Conservation (phyloP, 2,888 invertebrate species). For the Dolichomitus sp. region DNA sequence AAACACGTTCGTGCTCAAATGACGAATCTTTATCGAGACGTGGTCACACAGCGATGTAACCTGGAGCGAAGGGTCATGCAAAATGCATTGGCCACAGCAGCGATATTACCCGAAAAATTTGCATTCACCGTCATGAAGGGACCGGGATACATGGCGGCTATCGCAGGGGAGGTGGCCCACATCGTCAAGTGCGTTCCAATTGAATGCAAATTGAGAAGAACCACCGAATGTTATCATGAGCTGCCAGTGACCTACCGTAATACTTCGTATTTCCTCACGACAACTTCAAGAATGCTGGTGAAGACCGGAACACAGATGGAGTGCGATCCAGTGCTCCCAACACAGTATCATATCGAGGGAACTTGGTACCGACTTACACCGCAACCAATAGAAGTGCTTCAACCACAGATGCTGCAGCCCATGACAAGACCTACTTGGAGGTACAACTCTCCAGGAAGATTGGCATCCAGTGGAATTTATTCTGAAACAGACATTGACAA, state of each 20-base stretch:
- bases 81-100: too few relatives aligned
- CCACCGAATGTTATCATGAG: too few relatives aligned
- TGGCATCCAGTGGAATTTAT: too few relatives aligned
- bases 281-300: constrained; percentile 70
- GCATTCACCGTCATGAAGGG: constrained; percentile 34
- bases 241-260: constrained; percentile 52
- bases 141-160: constrained; percentile 70
- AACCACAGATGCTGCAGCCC: constrained; percentile 42
- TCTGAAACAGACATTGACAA: too few relatives aligned
- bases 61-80: too few relatives aligned
- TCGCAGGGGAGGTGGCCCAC: constrained; percentile 63
- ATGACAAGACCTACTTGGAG: constrained; percentile 47
- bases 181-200: too few relatives aligned
- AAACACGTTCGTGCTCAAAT: constrained; percentile 67
- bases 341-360: constrained; percentile 59
- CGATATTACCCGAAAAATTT: too few relatives aligned
- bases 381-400: background rate
- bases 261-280: constrained; percentile 64
- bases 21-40: constrained; percentile 65
- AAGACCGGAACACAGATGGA: constrained; percentile 62
- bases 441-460: constrained; percentile 3
- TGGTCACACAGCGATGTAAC: background rate
- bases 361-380: constrained; percentile 60
- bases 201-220: too few relatives aligned
- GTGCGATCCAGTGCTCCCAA: constrained; percentile 63